Base-by-base conservation (phyloP, 2,113 vertebrate species). In the Gasterosteus aculeatus region DNA sequence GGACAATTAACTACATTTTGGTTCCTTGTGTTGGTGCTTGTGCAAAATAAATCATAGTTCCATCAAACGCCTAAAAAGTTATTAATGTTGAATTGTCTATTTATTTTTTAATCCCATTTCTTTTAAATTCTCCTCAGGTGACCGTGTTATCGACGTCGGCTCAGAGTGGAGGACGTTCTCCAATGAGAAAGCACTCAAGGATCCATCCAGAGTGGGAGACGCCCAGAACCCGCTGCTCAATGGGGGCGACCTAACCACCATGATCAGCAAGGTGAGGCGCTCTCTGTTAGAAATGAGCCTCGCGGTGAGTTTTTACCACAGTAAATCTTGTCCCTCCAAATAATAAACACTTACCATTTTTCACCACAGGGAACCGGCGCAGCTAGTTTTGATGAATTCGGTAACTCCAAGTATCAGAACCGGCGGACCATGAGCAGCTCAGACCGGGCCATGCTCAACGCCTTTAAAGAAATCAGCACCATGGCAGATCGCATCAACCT, bases 401-500 rank as follows among this genome's bases (percentile, higher is more conserved):
- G 98, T 41, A 99, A 99, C 92, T 97, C 96, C 0, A 99, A 99
- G 87, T 99, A 99, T 87, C 98, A 99, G 74, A 99, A 99, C 88
- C 95, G 98, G 12, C 94, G 98, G 85, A 98, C 98, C 42, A 98
- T 99, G 97, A 99, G 97, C 92, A 99, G 97, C 82, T 98, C 97
- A 2, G 98, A 99, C 91, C 93, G 98, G 39, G 98, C 98, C 5
- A 99, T 99, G 97, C 96, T 99, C 90, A 98, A 99, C 9, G 98
- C 98, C 51, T 99, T 99, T 68, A 99, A 98, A 93, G 98, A 99
- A 88, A 99, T 99, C 72, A 97, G 94, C 0, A 99, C 96, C 82
- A 99, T 99, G 98, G 95, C 98, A 1, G 98, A 99, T 91, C 96
- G 98, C 93, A 99, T 99, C 92, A 99, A 99, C 94, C 95, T 99